These are phyloP conservation scores for Pocillopora meandrina DNA, from an alignment of 92 coral and sea anemone genomes.

Conservation along the genomic window DNA sequence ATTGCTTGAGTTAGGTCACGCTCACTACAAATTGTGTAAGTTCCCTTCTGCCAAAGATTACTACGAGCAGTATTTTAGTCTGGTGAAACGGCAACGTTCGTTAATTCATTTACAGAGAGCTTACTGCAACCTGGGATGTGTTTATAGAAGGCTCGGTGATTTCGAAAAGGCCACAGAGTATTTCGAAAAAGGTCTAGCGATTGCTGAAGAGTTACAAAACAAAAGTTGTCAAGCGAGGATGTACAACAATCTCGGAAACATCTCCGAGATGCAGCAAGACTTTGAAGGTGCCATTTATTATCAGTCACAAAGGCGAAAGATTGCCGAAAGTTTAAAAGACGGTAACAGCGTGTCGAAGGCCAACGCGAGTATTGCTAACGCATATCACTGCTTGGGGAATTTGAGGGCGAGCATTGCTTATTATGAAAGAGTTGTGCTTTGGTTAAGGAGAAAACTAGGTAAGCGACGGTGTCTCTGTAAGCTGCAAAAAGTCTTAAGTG, in stretches of 20 bases:
- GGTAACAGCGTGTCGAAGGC: conserved; percentile 89
- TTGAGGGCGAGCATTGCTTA: conserved; percentile 75
- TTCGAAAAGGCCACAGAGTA: conserved; percentile 71
- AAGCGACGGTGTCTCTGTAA: conserved; percentile 7
- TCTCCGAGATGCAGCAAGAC: conserved; percentile 86
- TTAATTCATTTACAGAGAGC: conserved; percentile 67
- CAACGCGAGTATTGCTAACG: conserved; percentile 80
- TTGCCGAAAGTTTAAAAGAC: conserved; percentile 72
- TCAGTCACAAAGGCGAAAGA: conserved; percentile 70
- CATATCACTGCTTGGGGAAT: conserved; percentile 67
- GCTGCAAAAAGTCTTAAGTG: background rate
- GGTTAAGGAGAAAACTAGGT: conserved; percentile 79
- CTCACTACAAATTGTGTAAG: conserved; percentile 60
- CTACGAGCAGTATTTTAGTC: conserved; percentile 65
- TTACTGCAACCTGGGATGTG: conserved; percentile 84
- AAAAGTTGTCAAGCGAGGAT: conserved; percentile 71
- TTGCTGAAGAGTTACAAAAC: conserved; percentile 70
- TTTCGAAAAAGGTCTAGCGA: conserved; percentile 74
- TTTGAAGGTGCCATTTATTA: conserved; percentile 81
- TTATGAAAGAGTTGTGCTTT: conserved; percentile 78
- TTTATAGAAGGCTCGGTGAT: conserved; percentile 72
- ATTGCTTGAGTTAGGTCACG: conserved; percentile 57
- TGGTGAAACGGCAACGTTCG: conserved; percentile 46
- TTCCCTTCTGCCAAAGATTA: conserved; percentile 62
- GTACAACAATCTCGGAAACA: conserved; percentile 87